These are phyloP conservation scores for Ceratina japonica DNA, from an alignment of 1,140 invertebrate species.

Conservation along the genomic window DNA sequence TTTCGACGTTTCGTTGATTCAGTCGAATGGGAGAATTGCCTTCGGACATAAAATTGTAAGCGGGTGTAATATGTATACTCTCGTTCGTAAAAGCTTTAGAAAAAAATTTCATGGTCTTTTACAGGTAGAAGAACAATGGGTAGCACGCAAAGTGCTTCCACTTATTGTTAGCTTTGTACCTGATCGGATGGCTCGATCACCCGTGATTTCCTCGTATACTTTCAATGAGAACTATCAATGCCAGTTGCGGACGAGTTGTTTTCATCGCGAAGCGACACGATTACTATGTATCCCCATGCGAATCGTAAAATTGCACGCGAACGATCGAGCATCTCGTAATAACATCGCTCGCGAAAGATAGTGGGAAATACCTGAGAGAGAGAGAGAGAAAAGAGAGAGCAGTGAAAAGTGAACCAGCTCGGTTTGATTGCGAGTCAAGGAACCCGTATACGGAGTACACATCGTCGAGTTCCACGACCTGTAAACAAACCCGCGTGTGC, in stretches of 20 bases:
- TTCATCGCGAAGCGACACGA: too few relatives aligned
- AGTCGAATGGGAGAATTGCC: too few relatives aligned
- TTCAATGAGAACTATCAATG: constrained; percentile 10
- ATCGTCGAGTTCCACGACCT: constrained; percentile 30
- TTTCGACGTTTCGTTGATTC: background rate
- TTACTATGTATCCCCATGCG: too few relatives aligned
- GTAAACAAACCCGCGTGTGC: constrained; percentile 64
- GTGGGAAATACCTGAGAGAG: too few relatives aligned
- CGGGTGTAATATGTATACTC: too few relatives aligned
- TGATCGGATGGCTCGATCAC: constrained; percentile 8
- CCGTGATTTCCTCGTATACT: constrained; percentile 7
- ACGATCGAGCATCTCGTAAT: too few relatives aligned
- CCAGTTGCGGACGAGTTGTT: too few relatives aligned
- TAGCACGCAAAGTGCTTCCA: background rate
- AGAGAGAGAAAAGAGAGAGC: background rate
- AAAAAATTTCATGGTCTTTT: too few relatives aligned
- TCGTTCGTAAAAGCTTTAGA: too few relatives aligned
- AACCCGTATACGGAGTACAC: constrained; percentile 39
- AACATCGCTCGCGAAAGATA: too few relatives aligned
- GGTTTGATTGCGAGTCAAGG: constrained; percentile 59
- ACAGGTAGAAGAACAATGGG: constrained; percentile 9
- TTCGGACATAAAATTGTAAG: too few relatives aligned
- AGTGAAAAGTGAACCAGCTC: constrained; percentile 10
- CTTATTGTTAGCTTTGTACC: background rate
- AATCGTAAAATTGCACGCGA: too few relatives aligned